These are phyloP conservation scores for Ectobius pallidus DNA, from an alignment of 2,888 invertebrate species.

Conservation along the genomic window DNA sequence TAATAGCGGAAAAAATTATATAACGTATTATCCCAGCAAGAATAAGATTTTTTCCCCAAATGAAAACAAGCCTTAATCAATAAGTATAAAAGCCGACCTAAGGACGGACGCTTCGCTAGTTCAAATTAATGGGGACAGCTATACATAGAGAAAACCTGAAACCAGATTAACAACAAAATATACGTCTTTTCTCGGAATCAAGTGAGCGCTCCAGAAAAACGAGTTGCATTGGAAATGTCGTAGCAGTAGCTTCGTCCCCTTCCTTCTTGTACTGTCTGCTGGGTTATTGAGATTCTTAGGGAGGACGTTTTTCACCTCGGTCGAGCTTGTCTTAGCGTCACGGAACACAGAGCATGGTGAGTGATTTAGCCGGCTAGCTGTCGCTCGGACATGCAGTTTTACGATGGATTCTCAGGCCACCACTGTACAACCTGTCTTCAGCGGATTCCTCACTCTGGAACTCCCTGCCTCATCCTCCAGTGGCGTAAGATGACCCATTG, in stretches of 20 bases:
- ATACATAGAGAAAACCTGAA: slow-evolving; percentile 9
- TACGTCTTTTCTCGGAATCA: slow-evolving; percentile 16
- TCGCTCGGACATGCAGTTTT: neutral
- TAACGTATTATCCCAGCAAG: no score
- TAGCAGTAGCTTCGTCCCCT: neutral
- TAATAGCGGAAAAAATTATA: no score
- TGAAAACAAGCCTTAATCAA: slow-evolving; percentile 1
- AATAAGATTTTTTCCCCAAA: no score
- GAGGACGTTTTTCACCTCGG: slow-evolving; percentile 19
- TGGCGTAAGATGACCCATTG: no score
- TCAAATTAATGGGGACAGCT: slow-evolving; percentile 9
- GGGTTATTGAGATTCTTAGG: neutral
- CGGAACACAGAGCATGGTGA: neutral
- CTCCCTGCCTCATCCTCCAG: no score
- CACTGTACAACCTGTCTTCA: slow-evolving; percentile 6
- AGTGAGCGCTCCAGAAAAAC: neutral
- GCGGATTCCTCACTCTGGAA: neutral
- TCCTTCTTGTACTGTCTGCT: neutral
- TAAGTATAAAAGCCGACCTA: slow-evolving; percentile 8
- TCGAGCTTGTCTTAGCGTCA: slow-evolving; percentile 13
- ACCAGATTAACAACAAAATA: slow-evolving; percentile 8
- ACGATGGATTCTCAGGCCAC: neutral
- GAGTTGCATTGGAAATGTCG: slow-evolving; percentile 10
- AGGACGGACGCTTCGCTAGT: slow-evolving; percentile 6
- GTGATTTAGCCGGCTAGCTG: slow-evolving; percentile 16